Base-by-base conservation (phyloP, 2,888 invertebrate genomes). In the Eristalis arbustorum region DNA sequence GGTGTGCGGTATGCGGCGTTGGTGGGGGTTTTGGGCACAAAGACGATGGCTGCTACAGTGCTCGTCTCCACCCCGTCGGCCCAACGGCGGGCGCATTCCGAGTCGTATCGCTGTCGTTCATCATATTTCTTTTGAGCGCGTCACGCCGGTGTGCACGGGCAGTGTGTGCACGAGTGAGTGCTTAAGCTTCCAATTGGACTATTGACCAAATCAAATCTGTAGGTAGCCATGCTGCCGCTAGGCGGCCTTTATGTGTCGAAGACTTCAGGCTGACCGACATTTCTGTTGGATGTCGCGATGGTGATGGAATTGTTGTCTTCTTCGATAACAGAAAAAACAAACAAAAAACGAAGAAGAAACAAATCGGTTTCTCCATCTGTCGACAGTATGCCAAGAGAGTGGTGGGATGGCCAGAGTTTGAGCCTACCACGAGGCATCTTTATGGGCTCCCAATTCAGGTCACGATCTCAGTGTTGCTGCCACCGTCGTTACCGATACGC, bases 231-330 rank as follows among this genome's bases (percentile, higher is more conserved):
- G 74, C 23, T 67, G 64, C 75, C 76, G 82, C 76, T 73, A 75
- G 75, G 62, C 72, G 66, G 78, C 78, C 66, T 71, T 79, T 77
- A 63, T 72, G 75, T 83, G 64, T 73, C 69, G 73, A 81, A 85
- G 85, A 72, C 74, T 78, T 83, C 40, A 62, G 67, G 64, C 67
- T 83, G 87, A 79, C 87, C 83, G 87, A 83, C 83, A 87, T 87
- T 80, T 74, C 23, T 73, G 77, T 62, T 78, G 37, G 69, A 78
- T 87, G 83, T 59, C 59, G 63, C 59, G 71, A 71, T 78, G 73
- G 57, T 23, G 57, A 25, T 22, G 18, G 79, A 68, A 71, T 61
- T 75, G 71, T 64, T 59, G 81, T 28, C 18, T 62, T 71, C 62
- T 71, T 84, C 74, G 63, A 69, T 72, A 75, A 74, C 40, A 49